Base-by-base conservation (phyloP, 2,113 vertebrate species). In the Dipodomys spectabilis region DNA sequence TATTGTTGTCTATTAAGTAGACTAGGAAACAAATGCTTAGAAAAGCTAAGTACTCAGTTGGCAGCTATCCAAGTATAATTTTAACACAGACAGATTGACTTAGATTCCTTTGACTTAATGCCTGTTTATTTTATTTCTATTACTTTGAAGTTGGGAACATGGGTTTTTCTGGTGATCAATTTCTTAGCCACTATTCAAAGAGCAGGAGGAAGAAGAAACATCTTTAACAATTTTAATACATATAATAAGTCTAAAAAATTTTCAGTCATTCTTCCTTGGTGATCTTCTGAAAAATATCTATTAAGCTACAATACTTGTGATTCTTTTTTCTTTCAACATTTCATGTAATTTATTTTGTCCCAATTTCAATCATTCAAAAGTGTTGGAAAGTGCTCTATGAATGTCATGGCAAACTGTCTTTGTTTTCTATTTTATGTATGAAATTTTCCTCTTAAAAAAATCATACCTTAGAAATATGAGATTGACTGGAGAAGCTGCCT, bases 11-110 rank as follows among this genome's bases (percentile, higher is more conserved):
- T 79, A 27, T 45, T 80, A 57, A 74, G 25, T 65, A 75, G 27
- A 88, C 67, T 79, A 80, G 45, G 5, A 91, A 79, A 88, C 32
- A 75, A 67, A 93, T 19, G 15, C 25, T 86, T 77, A 65, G 23
- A 82, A 62, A 60, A 10, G 18, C 77, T 91, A 64, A 89, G 74
- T 44, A 39, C 32, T 78, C 57, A 68, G 16, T 19, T 65, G n/a
- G 18, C 30, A 78, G 23, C 73, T 69, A 62, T 6, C 16, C n/a
- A 82, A 85, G 28, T 18, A 35, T 5, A 16, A 87, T 60, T 44
- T 64, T n/a, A 67, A 73, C 15, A 44, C 4, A 16, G 32, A 5
- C n/a, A 67, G 23, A 64, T 25, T 72, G 30, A 68, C 49, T 92
- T 16, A 62, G 18, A 49, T 80, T 28, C 23, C 13, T 91, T 77